Conservation (phyloP, 2,113 vertebrate species). For the Naja naja region DNA sequence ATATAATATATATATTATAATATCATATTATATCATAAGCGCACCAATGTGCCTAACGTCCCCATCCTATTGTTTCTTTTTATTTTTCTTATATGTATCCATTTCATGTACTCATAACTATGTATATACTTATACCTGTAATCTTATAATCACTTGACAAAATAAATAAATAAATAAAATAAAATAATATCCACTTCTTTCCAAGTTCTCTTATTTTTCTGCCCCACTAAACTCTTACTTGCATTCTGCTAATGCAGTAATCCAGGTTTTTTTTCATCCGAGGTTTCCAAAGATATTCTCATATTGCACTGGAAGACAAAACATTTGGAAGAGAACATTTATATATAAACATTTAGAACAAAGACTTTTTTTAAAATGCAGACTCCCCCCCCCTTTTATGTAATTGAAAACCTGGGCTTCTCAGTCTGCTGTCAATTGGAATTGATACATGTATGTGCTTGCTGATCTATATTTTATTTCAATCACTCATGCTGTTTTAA, state of each 20-base stretch:
- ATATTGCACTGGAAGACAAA: constrained; percentile 23
- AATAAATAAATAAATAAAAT: no score
- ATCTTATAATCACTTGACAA: no score
- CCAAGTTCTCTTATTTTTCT: neutral
- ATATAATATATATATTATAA: no score
- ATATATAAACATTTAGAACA: constrained; percentile 60
- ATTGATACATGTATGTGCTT: constrained; percentile 65
- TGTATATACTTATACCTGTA: no score
- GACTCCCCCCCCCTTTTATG: constrained; percentile 47
- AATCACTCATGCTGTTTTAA: constrained; percentile 70
- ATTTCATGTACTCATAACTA: no score
- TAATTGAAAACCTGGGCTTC: constrained; percentile 49
- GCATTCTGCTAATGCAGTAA: neutral
- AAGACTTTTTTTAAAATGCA: constrained; percentile 52
- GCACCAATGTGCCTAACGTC: no score
- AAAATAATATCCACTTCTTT: neutral
- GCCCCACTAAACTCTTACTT: neutral
- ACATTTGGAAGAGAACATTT: constrained; percentile 37
- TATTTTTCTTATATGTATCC: no score
- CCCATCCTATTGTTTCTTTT: no score
- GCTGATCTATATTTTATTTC: constrained; percentile 75
- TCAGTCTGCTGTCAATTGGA: constrained; percentile 68
- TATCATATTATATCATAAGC: no score
- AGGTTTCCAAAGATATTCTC: constrained; percentile 14
- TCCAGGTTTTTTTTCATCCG: neutral